These are phyloP conservation scores for Osmerus eperlanus DNA, from an alignment of 2,113 vertebrate species.

Conservation along the genomic window DNA sequence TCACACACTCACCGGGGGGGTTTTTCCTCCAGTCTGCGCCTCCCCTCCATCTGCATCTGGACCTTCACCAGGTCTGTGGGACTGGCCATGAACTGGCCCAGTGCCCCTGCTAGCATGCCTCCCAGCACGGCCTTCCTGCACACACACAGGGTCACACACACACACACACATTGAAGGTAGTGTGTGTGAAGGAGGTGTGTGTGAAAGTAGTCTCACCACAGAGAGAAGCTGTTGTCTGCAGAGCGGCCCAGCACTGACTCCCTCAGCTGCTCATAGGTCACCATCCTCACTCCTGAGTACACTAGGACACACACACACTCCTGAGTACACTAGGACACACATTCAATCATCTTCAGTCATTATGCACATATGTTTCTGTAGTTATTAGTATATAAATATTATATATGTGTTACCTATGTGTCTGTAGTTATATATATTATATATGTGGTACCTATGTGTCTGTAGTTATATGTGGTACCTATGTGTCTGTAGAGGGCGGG, in stretches of 20 bases:
- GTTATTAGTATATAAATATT: no score
- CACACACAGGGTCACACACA: background rate
- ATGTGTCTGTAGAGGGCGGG: conserved; percentile 83
- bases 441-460: no score
- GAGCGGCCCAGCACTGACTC: conserved; percentile 74
- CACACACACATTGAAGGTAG: background rate
- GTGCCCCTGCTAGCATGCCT: conserved; percentile 77
- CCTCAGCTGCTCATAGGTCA: conserved; percentile 80
- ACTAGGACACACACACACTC: conserved; percentile 55
- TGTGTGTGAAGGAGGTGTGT: background rate
- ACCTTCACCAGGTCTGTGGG: conserved; percentile 85
- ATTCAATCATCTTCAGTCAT: background rate
- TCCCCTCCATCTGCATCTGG: conserved; percentile 89
- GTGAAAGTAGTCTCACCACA: conserved; percentile 70
- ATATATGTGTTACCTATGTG: no score
- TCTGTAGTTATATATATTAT: no score
- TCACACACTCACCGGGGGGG: conserved; percentile 69
- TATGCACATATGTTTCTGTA: no score
- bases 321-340: background rate
- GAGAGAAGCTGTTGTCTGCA: conserved; percentile 73
- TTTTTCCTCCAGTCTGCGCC: conserved; percentile 78
- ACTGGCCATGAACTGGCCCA: conserved; percentile 84
- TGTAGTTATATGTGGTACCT: conserved; percentile 57
- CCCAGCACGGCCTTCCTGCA: conserved; percentile 79
- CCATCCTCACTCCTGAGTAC: conserved; percentile 82